Base-by-base conservation (phyloP, 1,140 invertebrate genomes). In the Caenorhabditis remanei region DNA sequence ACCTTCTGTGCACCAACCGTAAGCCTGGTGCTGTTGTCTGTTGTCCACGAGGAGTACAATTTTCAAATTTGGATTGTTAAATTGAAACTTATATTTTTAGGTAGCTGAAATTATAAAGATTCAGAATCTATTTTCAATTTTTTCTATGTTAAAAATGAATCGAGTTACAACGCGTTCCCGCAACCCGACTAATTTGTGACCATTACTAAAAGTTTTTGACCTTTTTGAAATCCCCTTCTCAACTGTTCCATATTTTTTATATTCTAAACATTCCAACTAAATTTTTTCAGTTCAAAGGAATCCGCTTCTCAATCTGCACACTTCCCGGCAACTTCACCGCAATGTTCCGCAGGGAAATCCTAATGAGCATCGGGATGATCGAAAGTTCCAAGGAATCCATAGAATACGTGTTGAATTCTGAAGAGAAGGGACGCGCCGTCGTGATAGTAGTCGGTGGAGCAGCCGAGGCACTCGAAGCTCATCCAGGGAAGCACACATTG, bases 331-430 rank as follows among this genome's bases (percentile, higher is more conserved):
- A 79, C 71, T 79, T 79, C 71, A 79, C 43, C 14, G 94, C 95
- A 84, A 97, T 97, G 0, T 94, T 98, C 43, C 95, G 96, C 84
- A 93, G 97, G 75, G 97, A 98, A 90, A 43, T 53, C 93, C 94
- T 90, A 94, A 95, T 8, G 95, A 95, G 0, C 21, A 58, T 43
- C 14, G 71, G 82, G 9, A 16, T 88, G 16, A 83, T 84, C 24
- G 83, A 83, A 14, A 43, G 40, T 83, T 63, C 90, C 92, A 2
- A 88, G 93, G 89, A 75, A 24, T 48, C 56, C n/a, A 84, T 85
- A 32, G 61, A 65, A 89, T 91, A 96, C 41, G 96, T 96, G 8
- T 93, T 97, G 84, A 94, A 95, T 90, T 94, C 95, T 87, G 46
- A 79, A 11, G 46, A 79, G 13, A 79, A 53, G 43, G 90, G 90